These are phyloP conservation scores for Listronotus oregonensis DNA, from an alignment of 1,140 invertebrate species.

Conservation along the genomic window DNA sequence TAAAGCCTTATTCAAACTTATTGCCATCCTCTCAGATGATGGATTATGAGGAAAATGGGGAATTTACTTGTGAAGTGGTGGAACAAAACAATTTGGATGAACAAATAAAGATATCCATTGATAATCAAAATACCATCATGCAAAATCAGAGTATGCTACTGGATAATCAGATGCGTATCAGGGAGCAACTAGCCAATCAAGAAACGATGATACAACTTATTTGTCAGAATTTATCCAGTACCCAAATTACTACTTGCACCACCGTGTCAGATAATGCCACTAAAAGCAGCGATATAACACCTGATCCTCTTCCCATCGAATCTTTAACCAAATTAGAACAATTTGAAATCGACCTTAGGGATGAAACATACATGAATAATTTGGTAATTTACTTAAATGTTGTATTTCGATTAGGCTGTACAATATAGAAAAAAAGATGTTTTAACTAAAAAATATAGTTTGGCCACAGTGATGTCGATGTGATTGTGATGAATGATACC, in stretches of 20 bases:
- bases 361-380: no score
- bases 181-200: constrained; percentile 7
- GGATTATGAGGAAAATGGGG: no score
- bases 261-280: not conserved
- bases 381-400: not conserved
- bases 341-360: constrained; percentile 8
- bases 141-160: constrained; percentile 6
- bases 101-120: no score
- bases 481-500: no score
- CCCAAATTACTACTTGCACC: not conserved
- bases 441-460: no score
- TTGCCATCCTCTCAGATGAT: no score
- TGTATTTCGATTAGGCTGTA: no score
- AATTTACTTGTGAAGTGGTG: no score
- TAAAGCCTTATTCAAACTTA: no score
- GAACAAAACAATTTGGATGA: no score
- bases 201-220: constrained; percentile 3
- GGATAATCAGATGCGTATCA: constrained; percentile 1
- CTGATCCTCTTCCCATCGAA: constrained; percentile 4
- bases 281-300: constrained; percentile 1
- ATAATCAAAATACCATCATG: constrained; percentile 6
- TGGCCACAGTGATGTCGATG: no score
- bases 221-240: constrained; percentile 7
- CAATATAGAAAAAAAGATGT: no score
- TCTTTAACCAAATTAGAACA: not conserved